These are phyloP conservation scores for Atherinomorus stipes DNA, from an alignment of 2,113 vertebrate species.

Conservation along the genomic window DNA sequence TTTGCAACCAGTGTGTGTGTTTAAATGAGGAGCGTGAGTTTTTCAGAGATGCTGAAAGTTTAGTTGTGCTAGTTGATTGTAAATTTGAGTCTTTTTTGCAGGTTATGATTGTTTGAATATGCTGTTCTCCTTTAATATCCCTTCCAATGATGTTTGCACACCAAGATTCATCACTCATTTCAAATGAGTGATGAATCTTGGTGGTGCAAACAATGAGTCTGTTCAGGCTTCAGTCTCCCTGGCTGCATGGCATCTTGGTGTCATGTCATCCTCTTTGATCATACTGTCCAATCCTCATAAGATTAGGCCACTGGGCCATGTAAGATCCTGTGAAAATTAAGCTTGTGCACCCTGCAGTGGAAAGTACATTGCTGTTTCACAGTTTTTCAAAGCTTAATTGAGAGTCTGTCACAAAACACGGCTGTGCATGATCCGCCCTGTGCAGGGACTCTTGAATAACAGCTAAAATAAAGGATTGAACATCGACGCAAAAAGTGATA, in stretches of 20 bases:
- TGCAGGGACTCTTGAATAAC: background rate
- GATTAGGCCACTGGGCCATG: slow-evolving; percentile 44
- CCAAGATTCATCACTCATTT: slow-evolving; percentile 12
- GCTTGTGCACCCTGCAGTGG: slow-evolving; percentile 6
- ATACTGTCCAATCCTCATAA: slow-evolving; percentile 39
- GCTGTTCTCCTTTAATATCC: background rate
- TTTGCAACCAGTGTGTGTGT: too few species aligned
- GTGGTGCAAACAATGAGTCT: slow-evolving; percentile 31
- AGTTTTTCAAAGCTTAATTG: background rate
- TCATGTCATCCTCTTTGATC: slow-evolving; percentile 61
- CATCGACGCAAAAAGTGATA: background rate
- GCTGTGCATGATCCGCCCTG: background rate
- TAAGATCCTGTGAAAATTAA: slow-evolving; percentile 31
- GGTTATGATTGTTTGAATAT: background rate
- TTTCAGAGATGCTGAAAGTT: slow-evolving; percentile 27
- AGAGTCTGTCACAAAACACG: slow-evolving; percentile 1
- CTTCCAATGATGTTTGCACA: background rate
- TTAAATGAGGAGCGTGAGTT: too few species aligned
- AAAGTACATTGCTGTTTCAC: slow-evolving; percentile 3
- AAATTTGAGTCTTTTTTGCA: background rate
- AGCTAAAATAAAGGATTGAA: background rate
- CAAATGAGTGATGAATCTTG: slow-evolving; percentile 7
- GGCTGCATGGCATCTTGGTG: slow-evolving; percentile 10
- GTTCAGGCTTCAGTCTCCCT: slow-evolving; percentile 21
- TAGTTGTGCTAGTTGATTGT: background rate